Percentiles rank a stretch among this genome's conserved stretches.
phyloP scores from a whole-genome alignment of 2,797 vertebrate species.

The Cynodonichthys magdalenae region DNA sequence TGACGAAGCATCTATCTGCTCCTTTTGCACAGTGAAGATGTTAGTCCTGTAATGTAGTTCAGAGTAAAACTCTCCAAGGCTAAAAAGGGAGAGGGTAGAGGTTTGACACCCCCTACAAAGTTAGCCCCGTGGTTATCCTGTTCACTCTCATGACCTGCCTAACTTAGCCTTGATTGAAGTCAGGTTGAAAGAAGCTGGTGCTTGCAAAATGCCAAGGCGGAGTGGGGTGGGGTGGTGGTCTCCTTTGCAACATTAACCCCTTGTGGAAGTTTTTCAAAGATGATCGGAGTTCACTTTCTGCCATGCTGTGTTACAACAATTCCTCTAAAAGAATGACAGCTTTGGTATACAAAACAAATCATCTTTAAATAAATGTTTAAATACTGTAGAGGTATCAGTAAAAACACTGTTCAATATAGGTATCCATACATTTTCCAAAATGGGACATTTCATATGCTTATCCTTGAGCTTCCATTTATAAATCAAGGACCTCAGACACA shows the following conservation, averaged over 20 bases:
- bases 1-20: constrained; percentile 67
- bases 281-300: constrained; percentile 76
- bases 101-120: constrained; percentile 74
- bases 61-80: constrained; percentile 69
- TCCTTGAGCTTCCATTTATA: constrained; percentile 72
- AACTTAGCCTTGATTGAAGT: constrained; percentile 76
- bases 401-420: constrained; percentile 43
- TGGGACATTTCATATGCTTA: constrained; percentile 58
- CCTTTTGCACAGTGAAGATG: constrained; percentile 68
- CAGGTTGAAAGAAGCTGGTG: constrained; percentile 70
- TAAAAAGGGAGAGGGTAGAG: constrained; percentile 68
- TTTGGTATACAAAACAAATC: constrained; percentile 59
- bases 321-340: constrained; percentile 58
- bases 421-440: constrained; percentile 46
- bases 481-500: constrained; percentile 33
- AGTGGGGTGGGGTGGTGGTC: constrained; percentile 46
- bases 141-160: constrained; percentile 74
- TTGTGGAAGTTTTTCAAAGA: constrained; percentile 65
- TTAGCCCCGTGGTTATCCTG: constrained; percentile 75
- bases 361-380: constrained; percentile 28
- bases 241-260: constrained; percentile 62
- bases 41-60: constrained; percentile 76
- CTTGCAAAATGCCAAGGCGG: constrained; percentile 64
- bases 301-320: constrained; percentile 63
- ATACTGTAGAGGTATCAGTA: constrained; percentile 49